phyloP scores from a whole-genome alignment of 2,888 invertebrate species.

The Mimumesa dahlbomi region DNA sequence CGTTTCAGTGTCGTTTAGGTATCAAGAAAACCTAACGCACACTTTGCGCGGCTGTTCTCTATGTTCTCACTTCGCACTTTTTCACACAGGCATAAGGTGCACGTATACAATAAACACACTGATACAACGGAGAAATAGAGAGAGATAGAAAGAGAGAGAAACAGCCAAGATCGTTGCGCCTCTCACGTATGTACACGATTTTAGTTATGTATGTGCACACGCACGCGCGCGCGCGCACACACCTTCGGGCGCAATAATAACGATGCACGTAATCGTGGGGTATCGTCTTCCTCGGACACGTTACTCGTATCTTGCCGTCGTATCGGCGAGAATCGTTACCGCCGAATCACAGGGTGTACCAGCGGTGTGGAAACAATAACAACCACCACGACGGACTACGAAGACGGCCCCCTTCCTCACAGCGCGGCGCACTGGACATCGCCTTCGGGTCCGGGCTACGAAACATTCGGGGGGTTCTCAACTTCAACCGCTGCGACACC shows the following conservation, averaged over 20 bases:
- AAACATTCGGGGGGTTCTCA: slow-evolving; percentile 69
- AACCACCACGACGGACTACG: slow-evolving; percentile 47
- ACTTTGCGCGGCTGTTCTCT: slow-evolving; percentile 24
- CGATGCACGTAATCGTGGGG: slow-evolving; percentile 54
- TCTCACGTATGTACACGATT: slow-evolving; percentile 35
- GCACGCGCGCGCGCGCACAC: slow-evolving; percentile 51
- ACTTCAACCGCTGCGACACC: slow-evolving; percentile 34
- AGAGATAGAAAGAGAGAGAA: neutral
- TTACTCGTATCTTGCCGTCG: slow-evolving; percentile 32
- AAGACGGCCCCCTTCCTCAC: slow-evolving; percentile 62
- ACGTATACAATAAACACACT: too few species aligned
- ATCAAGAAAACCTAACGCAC: slow-evolving; percentile 21
- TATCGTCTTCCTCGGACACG: slow-evolving; percentile 42
- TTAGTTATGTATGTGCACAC: slow-evolving; percentile 43
- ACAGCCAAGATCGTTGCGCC: slow-evolving; percentile 53
- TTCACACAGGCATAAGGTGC: too few species aligned
- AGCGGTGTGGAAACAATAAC: slow-evolving; percentile 58
- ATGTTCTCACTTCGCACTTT: slow-evolving; percentile 44
- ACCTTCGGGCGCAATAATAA: slow-evolving; percentile 55
- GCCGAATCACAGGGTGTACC: slow-evolving; percentile 36
- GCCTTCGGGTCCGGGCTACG: slow-evolving; percentile 64
- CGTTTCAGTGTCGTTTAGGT: slow-evolving; percentile 13
- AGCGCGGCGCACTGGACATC: slow-evolving; percentile 68
- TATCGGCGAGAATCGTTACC: slow-evolving; percentile 37
- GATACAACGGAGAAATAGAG: slow-evolving; percentile 28